A percentile compares a stretch with the other conserved stretches of the same genome.
These are phyloP conservation scores for Epicampocera succincta DNA, from an alignment of 2,888 invertebrate genomes.

Conservation along the genomic window DNA sequence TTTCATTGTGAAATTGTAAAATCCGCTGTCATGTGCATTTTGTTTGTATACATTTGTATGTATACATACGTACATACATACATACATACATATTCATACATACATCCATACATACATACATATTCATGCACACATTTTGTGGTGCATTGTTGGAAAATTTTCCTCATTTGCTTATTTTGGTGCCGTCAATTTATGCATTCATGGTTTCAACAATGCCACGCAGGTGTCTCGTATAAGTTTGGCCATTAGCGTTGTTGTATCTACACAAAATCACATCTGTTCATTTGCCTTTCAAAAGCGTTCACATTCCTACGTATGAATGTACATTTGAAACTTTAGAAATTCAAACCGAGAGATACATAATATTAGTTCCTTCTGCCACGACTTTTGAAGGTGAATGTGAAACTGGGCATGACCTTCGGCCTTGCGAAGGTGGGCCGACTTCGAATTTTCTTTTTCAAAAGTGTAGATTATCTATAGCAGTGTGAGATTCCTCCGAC, in stretches of 20 bases:
- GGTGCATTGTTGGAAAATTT: neutral
- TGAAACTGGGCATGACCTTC: no score
- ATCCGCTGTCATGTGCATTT: slow-evolving; percentile 38
- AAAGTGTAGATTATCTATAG: no score
- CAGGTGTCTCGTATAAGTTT: slow-evolving; percentile 57
- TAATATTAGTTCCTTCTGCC: no score
- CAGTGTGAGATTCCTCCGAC: no score
- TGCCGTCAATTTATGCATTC: slow-evolving; percentile 53
- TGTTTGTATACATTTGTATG: no score
- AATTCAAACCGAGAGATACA: no score
- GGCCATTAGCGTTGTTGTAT: slow-evolving; percentile 10
- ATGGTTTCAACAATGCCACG: slow-evolving; percentile 57
- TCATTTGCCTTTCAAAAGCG: slow-evolving; percentile 37
- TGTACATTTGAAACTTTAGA: slow-evolving; percentile 1
- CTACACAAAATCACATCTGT: slow-evolving; percentile 37
- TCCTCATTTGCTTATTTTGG: slow-evolving; percentile 14
- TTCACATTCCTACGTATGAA: neutral
- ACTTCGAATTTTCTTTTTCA: no score
- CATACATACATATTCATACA: no score
- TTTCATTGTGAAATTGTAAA: slow-evolving; percentile 56
- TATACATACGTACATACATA: no score
- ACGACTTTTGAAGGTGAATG: no score
- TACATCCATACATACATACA: no score
- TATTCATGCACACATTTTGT: slow-evolving; percentile 2
- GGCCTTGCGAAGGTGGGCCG: no score